These are phyloP conservation scores for Linepithema humile DNA, from an alignment of 1,140 invertebrate genomes.

Conservation along the genomic window DNA sequence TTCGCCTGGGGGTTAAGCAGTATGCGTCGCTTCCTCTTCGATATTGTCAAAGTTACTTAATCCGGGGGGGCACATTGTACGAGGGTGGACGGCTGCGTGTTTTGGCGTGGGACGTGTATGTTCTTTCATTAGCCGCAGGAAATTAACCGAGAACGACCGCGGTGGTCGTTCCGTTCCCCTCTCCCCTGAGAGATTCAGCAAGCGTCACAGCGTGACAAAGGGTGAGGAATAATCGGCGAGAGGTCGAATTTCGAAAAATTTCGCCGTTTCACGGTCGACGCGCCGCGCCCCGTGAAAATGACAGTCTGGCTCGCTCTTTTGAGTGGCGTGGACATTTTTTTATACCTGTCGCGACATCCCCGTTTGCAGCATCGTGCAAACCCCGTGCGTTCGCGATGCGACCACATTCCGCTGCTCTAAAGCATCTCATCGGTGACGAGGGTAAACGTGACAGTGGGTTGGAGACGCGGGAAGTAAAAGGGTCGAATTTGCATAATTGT, in stretches of 20 bases:
- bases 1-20: constrained; percentile 7
- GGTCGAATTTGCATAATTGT: constrained; percentile 78
- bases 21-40: constrained; percentile 8
- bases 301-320: constrained; percentile 31
- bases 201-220: constrained; percentile 58
- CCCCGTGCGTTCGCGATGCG: constrained; percentile 33
- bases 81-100: constrained; percentile 49
- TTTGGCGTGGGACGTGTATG: constrained; percentile 63
- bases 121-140: constrained; percentile 76
- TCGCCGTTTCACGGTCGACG: constrained; percentile 43
- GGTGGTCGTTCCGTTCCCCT: constrained; percentile 33
- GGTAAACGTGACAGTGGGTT: constrained; percentile 17
- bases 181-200: constrained; percentile 8
- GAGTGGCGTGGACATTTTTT: constrained; percentile 27
- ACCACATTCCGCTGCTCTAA: constrained; percentile 28
- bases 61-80: not conserved
- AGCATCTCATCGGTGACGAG: constrained; percentile 43
- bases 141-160: constrained; percentile 72
- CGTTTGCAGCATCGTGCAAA: constrained; percentile 21
- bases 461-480: not conserved
- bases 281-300: constrained; percentile 27
- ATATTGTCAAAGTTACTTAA: constrained; percentile 45
- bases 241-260: constrained; percentile 66
- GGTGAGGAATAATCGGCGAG: constrained; percentile 59
- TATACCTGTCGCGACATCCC: constrained; percentile 31